Evolutionary conservation across 2,888 invertebrate species (phyloP).

Genomic region (Mythimna ferrago): DNA sequence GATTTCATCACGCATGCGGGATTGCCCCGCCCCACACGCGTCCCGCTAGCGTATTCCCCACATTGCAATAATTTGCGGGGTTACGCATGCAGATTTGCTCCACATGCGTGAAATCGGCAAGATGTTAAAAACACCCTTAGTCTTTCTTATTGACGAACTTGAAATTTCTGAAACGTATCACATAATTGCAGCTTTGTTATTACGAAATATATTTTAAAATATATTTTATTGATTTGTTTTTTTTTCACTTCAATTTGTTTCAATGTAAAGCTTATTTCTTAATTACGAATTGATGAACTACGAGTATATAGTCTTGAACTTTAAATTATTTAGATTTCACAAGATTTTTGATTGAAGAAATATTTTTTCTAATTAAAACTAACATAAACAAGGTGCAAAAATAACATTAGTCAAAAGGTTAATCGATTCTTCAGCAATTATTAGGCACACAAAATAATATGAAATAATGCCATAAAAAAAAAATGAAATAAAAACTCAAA

Average conservation of each 20-base stretch:
- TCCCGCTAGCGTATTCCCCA: too few species aligned
- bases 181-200: not conserved
- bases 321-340: slow-evolving; percentile 11
- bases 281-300: not conserved
- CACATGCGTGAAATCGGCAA: too few species aligned
- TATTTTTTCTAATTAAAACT: not conserved
- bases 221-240: too few species aligned
- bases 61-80: too few species aligned
- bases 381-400: not conserved
- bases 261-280: not conserved
- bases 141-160: not conserved
- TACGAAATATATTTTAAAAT: too few species aligned
- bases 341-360: not conserved
- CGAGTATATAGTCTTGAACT: not conserved
- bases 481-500: not conserved
- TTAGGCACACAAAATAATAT: not conserved
- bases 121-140: not conserved
- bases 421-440: slow-evolving; percentile 6
- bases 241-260: not conserved
- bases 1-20: too few species aligned
- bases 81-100: too few species aligned
- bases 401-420: slow-evolving; percentile 13
- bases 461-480: too few species aligned
- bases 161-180: not conserved
- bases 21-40: too few species aligned